phyloP scores from a whole-genome alignment of 2,888 invertebrate species.

The Deilephila porcellus region DNA sequence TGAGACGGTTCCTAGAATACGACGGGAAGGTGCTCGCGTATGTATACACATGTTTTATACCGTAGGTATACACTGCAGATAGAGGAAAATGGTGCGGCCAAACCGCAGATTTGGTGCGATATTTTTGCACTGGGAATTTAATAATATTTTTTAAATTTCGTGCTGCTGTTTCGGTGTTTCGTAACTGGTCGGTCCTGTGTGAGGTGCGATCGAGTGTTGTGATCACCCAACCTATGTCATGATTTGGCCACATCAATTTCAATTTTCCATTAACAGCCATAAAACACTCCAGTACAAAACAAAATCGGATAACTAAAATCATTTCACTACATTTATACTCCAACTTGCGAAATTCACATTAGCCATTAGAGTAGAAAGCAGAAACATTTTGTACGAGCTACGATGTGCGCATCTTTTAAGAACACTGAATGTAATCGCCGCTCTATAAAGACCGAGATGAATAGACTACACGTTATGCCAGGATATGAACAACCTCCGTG shows the following conservation, averaged over 20 bases:
- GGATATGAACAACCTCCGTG: conserved; percentile 26
- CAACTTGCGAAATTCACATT: neutral
- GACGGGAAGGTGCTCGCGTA: conserved; percentile 91
- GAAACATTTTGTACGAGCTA: neutral
- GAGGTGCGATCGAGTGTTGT: no score
- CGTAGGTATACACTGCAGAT: neutral
- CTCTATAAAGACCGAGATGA: neutral
- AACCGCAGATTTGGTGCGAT: no score
- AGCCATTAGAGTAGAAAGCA: neutral
- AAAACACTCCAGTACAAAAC: neutral
- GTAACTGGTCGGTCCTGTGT: no score
- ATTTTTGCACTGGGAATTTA: no score
- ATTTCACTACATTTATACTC: neutral
- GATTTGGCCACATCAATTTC: no score
- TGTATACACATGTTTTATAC: conserved; percentile 38
- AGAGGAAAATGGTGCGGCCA: no score
- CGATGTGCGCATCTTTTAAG: neutral
- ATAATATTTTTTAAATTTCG: no score
- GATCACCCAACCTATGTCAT: no score
- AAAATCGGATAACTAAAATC: neutral
- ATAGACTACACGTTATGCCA: conserved; percentile 7
- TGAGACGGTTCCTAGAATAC: conserved; percentile 89
- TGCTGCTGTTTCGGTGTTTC: no score
- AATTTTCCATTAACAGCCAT: no score
- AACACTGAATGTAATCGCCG: conserved; percentile 8